Percentiles rank a stretch among this genome's conserved stretches.
phyloP scores from a whole-genome alignment of 2,797 vertebrate genomes.

The Neosalanx taihuensis region DNA sequence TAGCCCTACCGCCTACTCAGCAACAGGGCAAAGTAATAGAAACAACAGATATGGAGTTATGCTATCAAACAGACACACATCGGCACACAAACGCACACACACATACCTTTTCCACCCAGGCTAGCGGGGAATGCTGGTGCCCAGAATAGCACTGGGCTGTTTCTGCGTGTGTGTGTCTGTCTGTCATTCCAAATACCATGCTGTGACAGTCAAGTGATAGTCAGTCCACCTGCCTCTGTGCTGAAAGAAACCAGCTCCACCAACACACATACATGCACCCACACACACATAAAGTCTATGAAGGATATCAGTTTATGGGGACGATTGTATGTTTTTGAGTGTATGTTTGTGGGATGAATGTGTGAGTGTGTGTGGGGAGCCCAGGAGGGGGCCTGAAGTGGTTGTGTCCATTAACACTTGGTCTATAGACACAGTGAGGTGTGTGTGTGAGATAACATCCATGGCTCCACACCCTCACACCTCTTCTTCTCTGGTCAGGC shows the following conservation, averaged over 20 bases:
- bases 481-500: slow-evolving; percentile 31
- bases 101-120: not conserved
- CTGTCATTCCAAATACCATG: slow-evolving; percentile 38
- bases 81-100: not conserved
- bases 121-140: not conserved
- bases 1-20: not conserved
- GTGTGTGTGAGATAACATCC: slow-evolving; percentile 66
- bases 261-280: slow-evolving; percentile 37
- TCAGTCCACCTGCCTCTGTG: slow-evolving; percentile 46
- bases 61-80: slow-evolving; percentile 1
- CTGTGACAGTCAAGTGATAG: slow-evolving; percentile 33
- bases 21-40: not conserved
- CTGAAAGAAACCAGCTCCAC: slow-evolving; percentile 47
- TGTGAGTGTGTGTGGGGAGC: slow-evolving; percentile 1
- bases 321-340: slow-evolving; percentile 32
- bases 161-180: not conserved
- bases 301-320: not conserved
- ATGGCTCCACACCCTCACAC: slow-evolving; percentile 49
- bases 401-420: slow-evolving; percentile 68
- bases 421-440: slow-evolving; percentile 59
- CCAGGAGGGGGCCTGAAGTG: slow-evolving; percentile 53
- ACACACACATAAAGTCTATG: not conserved
- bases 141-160: slow-evolving; percentile 14
- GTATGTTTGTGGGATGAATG: not conserved
- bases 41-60: not conserved